Conservation (phyloP, 1,140 invertebrate genomes). For the Chrysopa pallens region DNA sequence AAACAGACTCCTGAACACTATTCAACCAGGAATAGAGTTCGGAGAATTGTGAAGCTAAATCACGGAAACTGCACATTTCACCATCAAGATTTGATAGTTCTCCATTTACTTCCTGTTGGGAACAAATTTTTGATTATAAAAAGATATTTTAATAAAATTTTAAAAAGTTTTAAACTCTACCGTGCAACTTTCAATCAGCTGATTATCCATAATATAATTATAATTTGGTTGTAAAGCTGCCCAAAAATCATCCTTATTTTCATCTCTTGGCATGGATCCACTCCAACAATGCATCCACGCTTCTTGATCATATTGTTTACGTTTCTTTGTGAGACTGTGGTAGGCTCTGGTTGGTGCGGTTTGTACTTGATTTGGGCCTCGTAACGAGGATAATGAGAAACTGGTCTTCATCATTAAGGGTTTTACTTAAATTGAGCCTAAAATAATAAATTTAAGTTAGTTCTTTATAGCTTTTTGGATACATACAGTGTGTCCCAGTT, state of each 20-base stretch:
- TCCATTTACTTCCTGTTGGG: slow-evolving; percentile 54
- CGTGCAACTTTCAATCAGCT: slow-evolving; percentile 74
- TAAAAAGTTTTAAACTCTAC: slow-evolving; percentile 21
- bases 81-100: slow-evolving; percentile 48
- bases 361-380: slow-evolving; percentile 24
- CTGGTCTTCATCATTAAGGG: slow-evolving; percentile 27
- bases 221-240: slow-evolving; percentile 73
- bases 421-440: too few species aligned
- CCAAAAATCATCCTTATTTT: slow-evolving; percentile 70
- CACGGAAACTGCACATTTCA: slow-evolving; percentile 50
- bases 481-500: too few species aligned
- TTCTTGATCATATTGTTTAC: slow-evolving; percentile 39
- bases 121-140: slow-evolving; percentile 3
- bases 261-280: slow-evolving; percentile 30
- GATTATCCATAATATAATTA: slow-evolving; percentile 86
- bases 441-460: too few species aligned
- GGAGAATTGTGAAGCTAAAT: slow-evolving; percentile 61
- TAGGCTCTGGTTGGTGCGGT: slow-evolving; percentile 33
- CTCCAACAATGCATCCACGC: slow-evolving; percentile 48
- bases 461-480: too few species aligned
- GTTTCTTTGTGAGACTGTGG: slow-evolving; percentile 48
- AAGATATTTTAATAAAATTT: background rate
- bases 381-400: slow-evolving; percentile 34
- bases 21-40: slow-evolving; percentile 66
- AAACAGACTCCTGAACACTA: slow-evolving; percentile 55